A percentile compares a stretch with the other conserved stretches of the same genome.
These are phyloP conservation scores for Stigmatopora argus DNA, from an alignment of 2,113 vertebrate species.

Conservation along the genomic window DNA sequence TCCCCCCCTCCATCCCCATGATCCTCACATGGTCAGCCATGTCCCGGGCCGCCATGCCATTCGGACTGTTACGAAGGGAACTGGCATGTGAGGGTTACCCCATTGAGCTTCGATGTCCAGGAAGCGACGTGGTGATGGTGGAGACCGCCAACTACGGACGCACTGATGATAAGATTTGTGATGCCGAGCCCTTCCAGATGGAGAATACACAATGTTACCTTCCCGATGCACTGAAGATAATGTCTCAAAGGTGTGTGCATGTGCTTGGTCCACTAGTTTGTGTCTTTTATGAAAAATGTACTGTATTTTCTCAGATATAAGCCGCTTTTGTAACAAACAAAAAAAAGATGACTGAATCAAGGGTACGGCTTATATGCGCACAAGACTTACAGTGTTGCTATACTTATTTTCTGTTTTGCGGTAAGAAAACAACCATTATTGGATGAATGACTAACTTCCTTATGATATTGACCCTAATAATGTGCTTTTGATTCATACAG, in stretches of 20 bases:
- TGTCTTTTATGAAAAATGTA: slow-evolving; percentile 4
- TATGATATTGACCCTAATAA: too few species aligned
- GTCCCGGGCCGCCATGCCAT: slow-evolving; percentile 83
- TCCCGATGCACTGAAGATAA: slow-evolving; percentile 86
- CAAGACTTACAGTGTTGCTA: too few species aligned
- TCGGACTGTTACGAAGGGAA: slow-evolving; percentile 84
- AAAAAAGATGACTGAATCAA: too few species aligned
- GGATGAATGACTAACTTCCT: too few species aligned
- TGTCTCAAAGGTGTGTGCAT: slow-evolving; percentile 82
- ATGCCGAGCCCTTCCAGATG: slow-evolving; percentile 91
- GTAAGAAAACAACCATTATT: too few species aligned
- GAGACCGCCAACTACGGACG: slow-evolving; percentile 90
- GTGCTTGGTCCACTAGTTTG: background rate
- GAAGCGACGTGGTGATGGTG: slow-evolving; percentile 90
- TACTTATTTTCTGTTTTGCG: too few species aligned
- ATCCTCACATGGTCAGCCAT: slow-evolving; percentile 55
- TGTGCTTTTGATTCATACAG: too few species aligned
- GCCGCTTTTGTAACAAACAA: background rate
- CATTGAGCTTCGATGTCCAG: slow-evolving; percentile 89
- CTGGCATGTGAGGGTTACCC: slow-evolving; percentile 89
- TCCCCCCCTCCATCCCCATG: background rate
- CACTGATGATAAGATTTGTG: slow-evolving; percentile 91
- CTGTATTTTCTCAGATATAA: background rate
- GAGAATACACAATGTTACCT: slow-evolving; percentile 92
- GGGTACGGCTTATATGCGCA: too few species aligned